A percentile compares a stretch with the other conserved stretches of the same genome.
Evolutionary conservation across 2,888 invertebrate genomes (phyloP).

Genomic region (Dasysyrphus tricinctus): DNA sequence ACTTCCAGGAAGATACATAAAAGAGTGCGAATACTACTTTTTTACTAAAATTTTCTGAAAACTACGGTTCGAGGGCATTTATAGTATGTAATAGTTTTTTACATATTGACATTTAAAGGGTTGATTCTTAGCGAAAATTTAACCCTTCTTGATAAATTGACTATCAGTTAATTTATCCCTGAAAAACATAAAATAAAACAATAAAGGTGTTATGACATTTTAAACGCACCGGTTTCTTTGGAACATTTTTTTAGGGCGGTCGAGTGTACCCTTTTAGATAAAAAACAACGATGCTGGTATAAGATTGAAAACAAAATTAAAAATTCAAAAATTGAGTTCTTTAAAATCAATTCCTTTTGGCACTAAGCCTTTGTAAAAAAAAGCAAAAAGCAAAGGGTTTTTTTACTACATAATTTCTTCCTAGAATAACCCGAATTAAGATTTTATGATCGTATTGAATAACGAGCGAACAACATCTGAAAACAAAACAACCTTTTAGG

Average conservation of each 20-base stretch:
- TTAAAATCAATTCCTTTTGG: not conserved
- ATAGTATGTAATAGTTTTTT: constrained; percentile 6
- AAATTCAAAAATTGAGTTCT: not conserved
- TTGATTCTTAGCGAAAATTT: constrained; percentile 15
- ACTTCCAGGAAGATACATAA: not conserved
- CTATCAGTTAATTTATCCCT: not conserved
- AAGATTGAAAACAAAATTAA: not conserved
- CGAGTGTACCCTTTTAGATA: not conserved
- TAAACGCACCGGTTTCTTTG: not conserved
- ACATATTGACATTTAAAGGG: constrained; percentile 8
- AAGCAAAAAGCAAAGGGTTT: constrained; percentile 28
- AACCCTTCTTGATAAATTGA: constrained; percentile 13
- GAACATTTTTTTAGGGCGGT: constrained; percentile 10
- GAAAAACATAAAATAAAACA: not conserved
- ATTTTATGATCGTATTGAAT: not conserved
- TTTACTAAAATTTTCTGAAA: not conserved
- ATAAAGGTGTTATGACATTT: not conserved
- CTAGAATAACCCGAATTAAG: not conserved
- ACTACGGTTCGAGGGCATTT: not conserved
- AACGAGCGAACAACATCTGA: not conserved
- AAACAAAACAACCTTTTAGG: not conserved
- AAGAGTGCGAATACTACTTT: constrained; percentile 19
- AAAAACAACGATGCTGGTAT: not conserved
- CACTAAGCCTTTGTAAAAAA: not conserved
- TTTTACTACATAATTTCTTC: constrained; percentile 45